Base-by-base conservation (phyloP, 2,113 vertebrate genomes). In the Cyprinodon variegatus region DNA sequence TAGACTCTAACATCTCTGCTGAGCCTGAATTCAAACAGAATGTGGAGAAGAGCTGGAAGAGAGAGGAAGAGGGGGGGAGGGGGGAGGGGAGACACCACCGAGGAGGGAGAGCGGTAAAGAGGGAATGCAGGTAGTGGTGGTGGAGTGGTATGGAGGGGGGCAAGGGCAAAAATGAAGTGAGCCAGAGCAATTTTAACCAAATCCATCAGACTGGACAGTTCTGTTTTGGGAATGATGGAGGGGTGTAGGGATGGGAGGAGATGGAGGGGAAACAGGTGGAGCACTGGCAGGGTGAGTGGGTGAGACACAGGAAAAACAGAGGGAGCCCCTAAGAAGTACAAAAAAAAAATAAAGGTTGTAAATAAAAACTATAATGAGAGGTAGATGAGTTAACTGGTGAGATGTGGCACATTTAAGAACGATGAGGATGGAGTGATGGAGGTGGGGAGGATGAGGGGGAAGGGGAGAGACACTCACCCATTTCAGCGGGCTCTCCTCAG, bases 401-500 rank as follows among this genome's bases (percentile, higher is more conserved):
- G 37, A 46, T 61, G 3, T 29, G 40, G 60, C 20, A 82, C 87
- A 70, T 39, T 67, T 73, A 64, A 75, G 76, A 79, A 76, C 11
- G 61, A 84, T 57, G 50, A n/a, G 9, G 50, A 6, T 57, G 50
- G 50, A 20, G 43, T 48, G 69, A 74, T 70, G 65, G 72, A 84
- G 67, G 85, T 66, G 66, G 70, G 53, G 78, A 66, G 68, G 61
- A 82, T 61, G 39, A 71, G 76, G 68, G 65, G 63, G 62, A 14
- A 3, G 5, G 57, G 60, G 50, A 76, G 68, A 66, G 62, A 72
- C 90, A 94, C 92, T 94, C 90, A 92, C 91, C 83, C 89, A 90
- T 93, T 89, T 90, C 86, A 91, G 83, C 64, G 75, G 88, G 83
- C 90, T 91, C 86, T 93, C 92, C 88, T 86, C 90, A 88, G 90